Evolutionary conservation across 1,140 invertebrate species (phyloP), one percentile per base, ranked within the genome.

Genomic region (Plectus sambesii): DNA sequence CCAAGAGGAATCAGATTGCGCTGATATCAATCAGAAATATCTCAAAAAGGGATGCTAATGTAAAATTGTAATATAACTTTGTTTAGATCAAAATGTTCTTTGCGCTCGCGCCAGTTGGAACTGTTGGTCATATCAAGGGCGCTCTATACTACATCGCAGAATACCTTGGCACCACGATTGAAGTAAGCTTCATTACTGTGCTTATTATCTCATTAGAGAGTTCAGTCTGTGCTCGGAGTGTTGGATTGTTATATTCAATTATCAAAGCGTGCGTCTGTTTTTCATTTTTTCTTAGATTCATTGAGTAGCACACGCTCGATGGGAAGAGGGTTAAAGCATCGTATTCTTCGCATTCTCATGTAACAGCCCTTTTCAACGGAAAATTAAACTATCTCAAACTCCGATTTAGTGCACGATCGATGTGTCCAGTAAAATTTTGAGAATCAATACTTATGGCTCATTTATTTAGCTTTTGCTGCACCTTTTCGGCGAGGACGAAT

Each of bases 1-100:
- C 15, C 15, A 8, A 12, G 12, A 6, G 15, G 6, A 40, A 6
- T 8, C 12, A 6, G 29, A 40, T 9, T 24, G 15, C 6, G 6
- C 15, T 9, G 15, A 12, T 9, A 12, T 8, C 6, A 40, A 40
- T 6, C 15, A 40, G 6, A 8, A 15, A 17, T 15, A 6, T 9
- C 42, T 2, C 42, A 23, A 2, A 20, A 9, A 3, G 19, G 12
- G 8, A 8, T 24, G 9, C 19, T 40, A 9, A 12, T 40, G 15
- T 8, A 22, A 22, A 6, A 38, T 8, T 15, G 12, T 43, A n/a
- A 42, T 8, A 40, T 0, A n/a, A 19, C 36, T 42, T 9, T 42
- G 4, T 1, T 55, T 30, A 59, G 44, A 58, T 58, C 40, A 53
- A 48, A 23, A 47, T 52, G 39, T 58, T 58, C 55, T 52, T 56